Evolutionary conservation across 2,797 vertebrate genomes (phyloP).

Genomic region (Acanthopagrus latus): DNA sequence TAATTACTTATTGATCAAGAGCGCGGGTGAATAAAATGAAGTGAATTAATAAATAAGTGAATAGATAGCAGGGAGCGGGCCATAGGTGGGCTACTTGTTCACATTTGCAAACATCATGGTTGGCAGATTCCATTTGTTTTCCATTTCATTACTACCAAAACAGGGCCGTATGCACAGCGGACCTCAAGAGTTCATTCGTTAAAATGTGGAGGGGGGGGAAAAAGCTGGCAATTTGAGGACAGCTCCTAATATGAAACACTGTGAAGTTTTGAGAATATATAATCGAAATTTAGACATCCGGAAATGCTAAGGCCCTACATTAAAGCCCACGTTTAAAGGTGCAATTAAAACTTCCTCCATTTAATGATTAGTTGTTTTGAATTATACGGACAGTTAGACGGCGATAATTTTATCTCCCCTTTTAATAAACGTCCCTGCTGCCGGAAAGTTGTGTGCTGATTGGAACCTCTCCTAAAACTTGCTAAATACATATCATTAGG

Average conservation of each 20-base stretch:
- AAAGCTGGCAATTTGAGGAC: constrained; percentile 7
- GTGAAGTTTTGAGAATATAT: neutral
- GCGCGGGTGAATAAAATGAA: constrained; percentile 80
- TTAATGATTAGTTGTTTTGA: constrained; percentile 57
- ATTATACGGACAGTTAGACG: constrained; percentile 54
- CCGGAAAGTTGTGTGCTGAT: constrained; percentile 77
- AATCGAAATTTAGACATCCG: constrained; percentile 4
- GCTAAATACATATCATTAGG: constrained; percentile 87
- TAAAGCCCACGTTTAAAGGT: constrained; percentile 16
- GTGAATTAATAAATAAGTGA: constrained; percentile 82
- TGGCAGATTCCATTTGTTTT: constrained; percentile 81
- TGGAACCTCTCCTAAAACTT: constrained; percentile 79
- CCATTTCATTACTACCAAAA: constrained; percentile 70
- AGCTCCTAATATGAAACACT: constrained; percentile 7
- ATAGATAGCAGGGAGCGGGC: constrained; percentile 70
- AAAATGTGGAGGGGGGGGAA: neutral
- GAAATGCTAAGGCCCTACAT: constrained; percentile 1
- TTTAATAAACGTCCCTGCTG: constrained; percentile 69
- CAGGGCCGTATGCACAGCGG: neutral
- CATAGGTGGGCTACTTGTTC: constrained; percentile 76
- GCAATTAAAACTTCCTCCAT: constrained; percentile 35
- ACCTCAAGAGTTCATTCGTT: constrained; percentile 37
- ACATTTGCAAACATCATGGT: constrained; percentile 79
- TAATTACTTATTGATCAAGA: constrained; percentile 88
- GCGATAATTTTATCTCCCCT: constrained; percentile 40